These are phyloP conservation scores for Chelonia mydas DNA, from an alignment of 2,797 vertebrate species.

Conservation along the genomic window DNA sequence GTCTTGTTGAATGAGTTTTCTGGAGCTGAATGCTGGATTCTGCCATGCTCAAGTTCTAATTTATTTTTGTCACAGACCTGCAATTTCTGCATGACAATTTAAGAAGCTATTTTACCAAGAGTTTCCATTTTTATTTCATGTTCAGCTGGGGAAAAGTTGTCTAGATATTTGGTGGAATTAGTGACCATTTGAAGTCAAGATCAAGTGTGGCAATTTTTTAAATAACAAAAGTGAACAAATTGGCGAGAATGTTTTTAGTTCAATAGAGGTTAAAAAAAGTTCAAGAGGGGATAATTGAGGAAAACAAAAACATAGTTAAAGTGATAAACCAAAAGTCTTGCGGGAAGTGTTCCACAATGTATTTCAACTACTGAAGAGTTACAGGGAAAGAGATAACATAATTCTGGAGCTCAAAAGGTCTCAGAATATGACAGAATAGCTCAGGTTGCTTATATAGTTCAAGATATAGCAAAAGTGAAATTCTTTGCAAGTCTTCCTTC, in stretches of 20 bases:
- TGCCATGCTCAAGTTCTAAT: too few species aligned
- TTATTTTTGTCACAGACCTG: too few species aligned
- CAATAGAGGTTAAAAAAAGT: background rate
- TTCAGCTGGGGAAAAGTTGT: too few species aligned
- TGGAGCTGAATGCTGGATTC: too few species aligned
- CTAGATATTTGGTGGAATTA: too few species aligned
- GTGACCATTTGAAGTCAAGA: background rate
- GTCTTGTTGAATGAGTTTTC: too few species aligned
- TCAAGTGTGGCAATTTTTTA: background rate
- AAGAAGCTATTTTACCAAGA: too few species aligned
- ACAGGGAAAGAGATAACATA: background rate
- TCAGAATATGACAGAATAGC: background rate
- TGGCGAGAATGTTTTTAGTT: background rate
- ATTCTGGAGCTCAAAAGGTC: background rate
- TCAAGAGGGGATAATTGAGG: background rate
- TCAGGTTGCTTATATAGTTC: background rate
- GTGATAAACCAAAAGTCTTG: background rate
- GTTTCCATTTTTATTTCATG: too few species aligned
- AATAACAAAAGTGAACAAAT: background rate
- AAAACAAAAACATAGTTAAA: background rate
- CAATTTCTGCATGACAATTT: too few species aligned
- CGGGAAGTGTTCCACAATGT: background rate
- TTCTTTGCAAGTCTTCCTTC: fast-evolving
- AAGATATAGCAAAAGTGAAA: background rate
- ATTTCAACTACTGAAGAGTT: background rate